phyloP scores from a whole-genome alignment of 2,797 vertebrate genomes.

The Erethizon dorsatum region DNA sequence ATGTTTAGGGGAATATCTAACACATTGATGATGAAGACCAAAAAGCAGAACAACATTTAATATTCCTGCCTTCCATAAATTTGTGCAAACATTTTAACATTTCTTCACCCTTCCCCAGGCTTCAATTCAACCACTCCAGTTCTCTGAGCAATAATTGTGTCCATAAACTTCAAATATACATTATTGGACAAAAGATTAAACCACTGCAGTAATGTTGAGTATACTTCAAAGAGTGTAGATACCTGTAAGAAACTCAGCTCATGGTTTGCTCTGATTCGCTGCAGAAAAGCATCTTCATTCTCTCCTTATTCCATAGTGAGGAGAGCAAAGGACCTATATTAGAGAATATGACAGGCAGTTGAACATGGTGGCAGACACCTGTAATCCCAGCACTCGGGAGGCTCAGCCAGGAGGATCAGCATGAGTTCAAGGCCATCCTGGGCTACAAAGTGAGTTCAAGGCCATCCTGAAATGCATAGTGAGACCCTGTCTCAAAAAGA shows the following conservation, averaged over 20 bases:
- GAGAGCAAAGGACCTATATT: background rate
- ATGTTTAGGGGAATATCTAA: background rate
- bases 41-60: background rate
- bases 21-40: background rate
- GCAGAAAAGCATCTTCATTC: background rate
- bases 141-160: background rate
- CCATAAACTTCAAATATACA: background rate
- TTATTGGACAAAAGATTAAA: conserved; percentile 5
- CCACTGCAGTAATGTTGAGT: background rate
- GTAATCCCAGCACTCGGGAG: background rate
- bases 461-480: background rate
- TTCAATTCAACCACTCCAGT: background rate
- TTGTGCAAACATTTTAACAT: background rate
- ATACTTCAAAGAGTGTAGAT: background rate
- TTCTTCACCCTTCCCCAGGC: background rate
- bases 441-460: no score
- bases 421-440: background rate
- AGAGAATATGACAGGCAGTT: background rate
- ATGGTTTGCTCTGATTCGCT: background rate
- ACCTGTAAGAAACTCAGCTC: background rate
- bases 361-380: background rate
- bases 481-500: background rate
- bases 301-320: background rate
- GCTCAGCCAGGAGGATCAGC: background rate
- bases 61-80: background rate